These are phyloP conservation scores for Chunga burmeisteri DNA, from an alignment of 2,113 vertebrate genomes.

Conservation along the genomic window DNA sequence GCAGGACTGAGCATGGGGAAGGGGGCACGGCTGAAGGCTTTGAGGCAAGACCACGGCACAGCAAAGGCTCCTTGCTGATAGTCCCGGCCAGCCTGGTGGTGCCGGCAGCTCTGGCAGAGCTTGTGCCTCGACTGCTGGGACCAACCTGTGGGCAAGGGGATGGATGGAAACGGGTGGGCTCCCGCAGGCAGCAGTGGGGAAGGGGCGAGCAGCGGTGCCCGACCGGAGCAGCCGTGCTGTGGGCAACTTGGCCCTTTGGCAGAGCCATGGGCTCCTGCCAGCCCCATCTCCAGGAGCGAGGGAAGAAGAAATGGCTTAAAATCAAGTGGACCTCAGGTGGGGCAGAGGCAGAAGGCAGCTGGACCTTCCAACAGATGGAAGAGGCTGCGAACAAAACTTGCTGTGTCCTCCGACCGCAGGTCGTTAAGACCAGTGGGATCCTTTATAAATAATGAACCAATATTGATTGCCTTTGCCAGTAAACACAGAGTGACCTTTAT, in stretches of 20 bases:
- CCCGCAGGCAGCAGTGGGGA: rapidly evolving
- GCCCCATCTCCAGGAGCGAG: rapidly evolving
- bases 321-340: neutral
- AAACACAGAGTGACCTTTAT: slow-evolving; percentile 66
- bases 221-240: rapidly evolving
- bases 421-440: slow-evolving; percentile 25
- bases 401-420: neutral
- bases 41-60: neutral
- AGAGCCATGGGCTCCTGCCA: neutral
- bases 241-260: neutral
- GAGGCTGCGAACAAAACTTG: neutral
- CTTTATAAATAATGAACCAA: slow-evolving; percentile 59
- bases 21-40: too few relatives aligned
- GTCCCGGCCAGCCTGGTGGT: neutral
- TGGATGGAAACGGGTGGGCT: neutral
- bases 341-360: neutral
- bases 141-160: rapidly evolving
- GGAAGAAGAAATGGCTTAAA: neutral
- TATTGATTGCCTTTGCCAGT: slow-evolving; percentile 63
- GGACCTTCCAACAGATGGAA: neutral
- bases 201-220: rapidly evolving
- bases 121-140: neutral
- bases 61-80: neutral
- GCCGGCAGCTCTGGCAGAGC: neutral
- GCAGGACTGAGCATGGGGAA: neutral